Base-by-base conservation (phyloP, 1,140 invertebrate genomes). In the Eurosta solidaginis region DNA sequence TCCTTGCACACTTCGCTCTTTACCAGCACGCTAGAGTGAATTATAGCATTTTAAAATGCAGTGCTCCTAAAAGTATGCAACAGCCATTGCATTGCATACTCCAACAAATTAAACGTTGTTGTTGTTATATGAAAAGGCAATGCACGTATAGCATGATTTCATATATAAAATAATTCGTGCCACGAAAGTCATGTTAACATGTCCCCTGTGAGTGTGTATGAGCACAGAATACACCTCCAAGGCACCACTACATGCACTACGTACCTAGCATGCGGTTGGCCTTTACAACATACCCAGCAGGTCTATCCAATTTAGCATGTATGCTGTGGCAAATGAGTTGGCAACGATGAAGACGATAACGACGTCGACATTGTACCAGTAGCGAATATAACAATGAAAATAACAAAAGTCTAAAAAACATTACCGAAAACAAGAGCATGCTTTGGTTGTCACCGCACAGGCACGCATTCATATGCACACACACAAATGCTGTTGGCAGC, bases 101-200 rank as follows among this genome's bases (percentile, higher is more conserved):
- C 40, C 78, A 78, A 75, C 40, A 25, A 76, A 76, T 42, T 52
- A 76, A 47, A 52, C n/a, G n/a, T 47, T 47, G 50, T 76, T 76
- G 75, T 44, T 78, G 52, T 68, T 40, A 50, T 33, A 75, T 40
- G 44, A 78, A 74, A 74, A 47, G 36, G 17, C 22, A 20, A 20
- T 47, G 47, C 25, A 42, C 50, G 6, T 52, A 36, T 52, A 76
- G 17, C 17, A 12, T 42, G 3, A 14, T 25, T 74, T 17, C 20
- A 52, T 14, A 49, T 47, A 76, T 47, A 77, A 68, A 68, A 86
- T 86, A 86, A 86, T 86, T 86, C 81, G 59, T 86, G 83, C 83
- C 85, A 86, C 82, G 84, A 84, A 83, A 83, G 85, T 85, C 85
- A 85, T 86, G 85, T 86, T 86, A 86, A 86, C 85, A 86, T 86